These are phyloP conservation scores for Petroica traversi DNA, from an alignment of 2,113 vertebrate genomes.

Conservation along the genomic window DNA sequence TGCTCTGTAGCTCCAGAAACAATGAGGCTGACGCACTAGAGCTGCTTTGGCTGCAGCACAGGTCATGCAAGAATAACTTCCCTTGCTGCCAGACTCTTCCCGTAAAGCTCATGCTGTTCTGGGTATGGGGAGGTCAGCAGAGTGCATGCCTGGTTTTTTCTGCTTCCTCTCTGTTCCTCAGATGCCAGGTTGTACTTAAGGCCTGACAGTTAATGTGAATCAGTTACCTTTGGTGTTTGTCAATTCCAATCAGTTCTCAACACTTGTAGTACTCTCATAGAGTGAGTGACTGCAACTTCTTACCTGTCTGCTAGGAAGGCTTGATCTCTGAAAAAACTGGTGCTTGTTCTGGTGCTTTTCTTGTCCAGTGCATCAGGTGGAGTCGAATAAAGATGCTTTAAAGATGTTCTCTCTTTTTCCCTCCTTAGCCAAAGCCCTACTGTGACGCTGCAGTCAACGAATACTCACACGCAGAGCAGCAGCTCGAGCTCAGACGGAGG, in stretches of 20 bases:
- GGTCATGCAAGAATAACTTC: not conserved
- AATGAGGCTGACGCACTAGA: not conserved
- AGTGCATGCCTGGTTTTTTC: not conserved
- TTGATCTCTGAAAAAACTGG: not conserved
- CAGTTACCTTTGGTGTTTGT: not conserved
- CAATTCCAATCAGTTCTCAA: not conserved
- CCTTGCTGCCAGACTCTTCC: conserved; percentile 1
- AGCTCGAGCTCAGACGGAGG: conserved; percentile 92
- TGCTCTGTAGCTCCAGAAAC: conserved; percentile 46
- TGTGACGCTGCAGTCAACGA: conserved; percentile 93
- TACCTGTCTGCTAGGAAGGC: not conserved
- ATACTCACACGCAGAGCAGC: conserved; percentile 97
- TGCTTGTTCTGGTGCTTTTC: not conserved
- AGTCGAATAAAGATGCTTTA: not conserved
- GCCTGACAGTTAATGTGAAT: not conserved
- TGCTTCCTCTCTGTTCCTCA: not conserved
- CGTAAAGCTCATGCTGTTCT: not conserved
- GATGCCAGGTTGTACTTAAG: not conserved
- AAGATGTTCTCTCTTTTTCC: not conserved
- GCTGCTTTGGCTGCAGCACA: not conserved
- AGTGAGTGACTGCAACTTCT: not conserved
- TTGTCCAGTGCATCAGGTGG: not conserved
- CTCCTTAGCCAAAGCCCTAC: conserved; percentile 90
- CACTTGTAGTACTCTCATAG: not conserved
- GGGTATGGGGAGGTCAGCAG: not conserved